Conservation (phyloP, 2,113 vertebrate genomes). For the Lagopus muta region DNA sequence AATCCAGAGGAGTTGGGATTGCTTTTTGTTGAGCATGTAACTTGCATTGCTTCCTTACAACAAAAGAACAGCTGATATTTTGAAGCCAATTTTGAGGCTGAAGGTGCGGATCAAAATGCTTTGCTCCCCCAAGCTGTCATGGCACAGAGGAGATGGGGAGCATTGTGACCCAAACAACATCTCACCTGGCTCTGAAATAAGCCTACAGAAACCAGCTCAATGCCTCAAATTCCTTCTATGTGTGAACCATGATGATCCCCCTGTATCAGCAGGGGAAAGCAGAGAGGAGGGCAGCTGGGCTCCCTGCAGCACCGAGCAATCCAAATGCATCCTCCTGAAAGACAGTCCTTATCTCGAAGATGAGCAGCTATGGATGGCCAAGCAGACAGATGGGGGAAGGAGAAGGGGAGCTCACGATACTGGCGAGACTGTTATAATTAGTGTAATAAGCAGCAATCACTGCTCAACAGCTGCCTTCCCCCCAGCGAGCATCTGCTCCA, state of each 20-base stretch:
- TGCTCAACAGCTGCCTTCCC: constrained; percentile 39
- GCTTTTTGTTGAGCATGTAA: not conserved
- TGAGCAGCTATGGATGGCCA: constrained; percentile 31
- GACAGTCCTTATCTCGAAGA: not conserved
- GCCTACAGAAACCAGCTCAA: not conserved
- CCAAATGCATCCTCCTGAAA: not conserved
- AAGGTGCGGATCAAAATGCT: not conserved
- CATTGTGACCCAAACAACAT: not conserved
- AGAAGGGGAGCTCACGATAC: not conserved
- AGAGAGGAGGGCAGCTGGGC: rapidly evolving
- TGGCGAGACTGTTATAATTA: constrained; percentile 1
- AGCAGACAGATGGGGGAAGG: constrained; percentile 1
- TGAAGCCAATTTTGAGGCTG: not conserved
- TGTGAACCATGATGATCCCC: rapidly evolving
- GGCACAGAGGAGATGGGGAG: not conserved
- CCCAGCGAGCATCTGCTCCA: not conserved
- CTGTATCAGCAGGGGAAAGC: rapidly evolving
- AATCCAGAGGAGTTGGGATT: not conserved
- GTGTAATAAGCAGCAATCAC: constrained; percentile 27
- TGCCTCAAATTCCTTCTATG: not conserved
- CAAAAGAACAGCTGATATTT: not conserved
- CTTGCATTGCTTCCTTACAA: not conserved
- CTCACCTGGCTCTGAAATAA: not conserved
- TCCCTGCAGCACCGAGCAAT: not conserved
- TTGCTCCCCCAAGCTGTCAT: not conserved